Evolutionary conservation across 2,113 vertebrate genomes (phyloP).

Genomic region (Grallaria varia): DNA sequence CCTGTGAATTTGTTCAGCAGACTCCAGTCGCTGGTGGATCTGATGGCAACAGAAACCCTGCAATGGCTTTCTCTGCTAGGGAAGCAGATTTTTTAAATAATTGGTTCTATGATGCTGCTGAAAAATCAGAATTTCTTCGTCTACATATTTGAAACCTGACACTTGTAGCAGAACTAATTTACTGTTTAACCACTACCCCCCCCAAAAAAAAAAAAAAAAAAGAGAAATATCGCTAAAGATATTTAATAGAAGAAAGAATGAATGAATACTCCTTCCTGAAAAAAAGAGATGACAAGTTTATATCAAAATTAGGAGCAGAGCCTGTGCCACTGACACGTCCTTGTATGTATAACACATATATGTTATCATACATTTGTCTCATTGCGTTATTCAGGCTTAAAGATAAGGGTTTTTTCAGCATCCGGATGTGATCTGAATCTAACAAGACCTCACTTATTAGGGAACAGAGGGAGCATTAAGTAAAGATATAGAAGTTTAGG

Average conservation of each 20-base stretch:
- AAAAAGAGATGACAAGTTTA: background rate
- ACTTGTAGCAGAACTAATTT: background rate
- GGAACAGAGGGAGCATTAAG: background rate
- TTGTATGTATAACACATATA: background rate
- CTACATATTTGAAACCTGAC: background rate
- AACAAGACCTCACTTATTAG: background rate
- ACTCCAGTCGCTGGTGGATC: background rate
- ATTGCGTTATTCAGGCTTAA: background rate
- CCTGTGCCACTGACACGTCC: background rate
- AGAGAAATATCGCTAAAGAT: background rate
- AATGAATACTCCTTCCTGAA: background rate
- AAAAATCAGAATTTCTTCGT: background rate
- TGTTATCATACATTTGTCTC: background rate
- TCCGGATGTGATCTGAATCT: background rate
- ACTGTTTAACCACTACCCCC: background rate
- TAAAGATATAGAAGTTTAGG: background rate
- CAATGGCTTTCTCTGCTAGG: background rate
- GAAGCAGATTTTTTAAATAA: background rate
- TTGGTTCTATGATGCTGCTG: background rate
- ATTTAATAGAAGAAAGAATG: background rate
- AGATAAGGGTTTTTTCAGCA: background rate
- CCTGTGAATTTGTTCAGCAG: slow-evolving; percentile 30
- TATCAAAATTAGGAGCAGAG: background rate
- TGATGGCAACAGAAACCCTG: background rate
- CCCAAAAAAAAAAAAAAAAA: fast-evolving